phyloP scores from a whole-genome alignment of 1,140 invertebrate species.

The Platorchestia sp. region DNA sequence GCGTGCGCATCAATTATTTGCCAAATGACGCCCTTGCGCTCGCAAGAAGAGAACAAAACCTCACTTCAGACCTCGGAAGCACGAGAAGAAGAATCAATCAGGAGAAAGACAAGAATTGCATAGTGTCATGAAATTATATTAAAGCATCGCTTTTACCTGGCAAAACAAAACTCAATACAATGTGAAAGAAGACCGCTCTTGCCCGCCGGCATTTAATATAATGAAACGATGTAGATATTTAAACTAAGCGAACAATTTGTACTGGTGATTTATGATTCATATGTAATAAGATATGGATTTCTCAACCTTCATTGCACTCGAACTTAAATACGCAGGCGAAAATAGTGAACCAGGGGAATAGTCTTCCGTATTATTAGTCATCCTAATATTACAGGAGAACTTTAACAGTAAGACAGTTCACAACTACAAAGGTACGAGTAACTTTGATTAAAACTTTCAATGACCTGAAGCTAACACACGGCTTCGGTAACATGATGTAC shows the following conservation, averaged over 20 bases:
- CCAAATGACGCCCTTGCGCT: constrained; percentile 87
- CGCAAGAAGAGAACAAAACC: constrained; percentile 67
- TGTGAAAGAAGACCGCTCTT: constrained; percentile 21
- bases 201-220: constrained; percentile 14
- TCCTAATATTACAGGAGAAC: constrained; percentile 31
- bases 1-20: constrained; percentile 87
- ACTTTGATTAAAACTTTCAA: background rate
- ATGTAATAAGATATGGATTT: background rate
- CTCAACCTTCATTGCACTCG: background rate
- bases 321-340: background rate
- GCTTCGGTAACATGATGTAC: background rate
- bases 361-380: constrained; percentile 40
- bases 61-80: constrained; percentile 52
- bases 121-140: constrained; percentile 68
- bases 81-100: constrained; percentile 60
- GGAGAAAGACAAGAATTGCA: constrained; percentile 70
- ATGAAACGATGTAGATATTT: constrained; percentile 8
- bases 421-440: background rate
- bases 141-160: background rate
- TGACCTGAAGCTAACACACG: background rate
- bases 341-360: background rate
- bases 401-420: background rate
- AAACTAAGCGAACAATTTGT: constrained; percentile 13
- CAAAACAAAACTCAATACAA: constrained; percentile 14
- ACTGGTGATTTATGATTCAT: background rate